Conservation (phyloP, 2,888 invertebrate species). For the Gortyna flavago region DNA sequence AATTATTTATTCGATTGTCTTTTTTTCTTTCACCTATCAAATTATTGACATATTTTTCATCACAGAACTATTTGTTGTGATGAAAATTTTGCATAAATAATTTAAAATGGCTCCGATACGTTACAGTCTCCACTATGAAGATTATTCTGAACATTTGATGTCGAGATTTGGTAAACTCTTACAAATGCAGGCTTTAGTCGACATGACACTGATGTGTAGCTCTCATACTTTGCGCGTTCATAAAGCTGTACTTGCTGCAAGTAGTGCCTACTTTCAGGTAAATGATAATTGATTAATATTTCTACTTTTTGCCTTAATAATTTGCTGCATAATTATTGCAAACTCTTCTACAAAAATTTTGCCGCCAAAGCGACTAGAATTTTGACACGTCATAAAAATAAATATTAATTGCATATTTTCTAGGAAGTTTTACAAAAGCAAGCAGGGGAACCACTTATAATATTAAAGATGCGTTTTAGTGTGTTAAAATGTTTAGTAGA, state of each 20-base stretch:
- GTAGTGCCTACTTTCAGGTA: constrained; percentile 93
- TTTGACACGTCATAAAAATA: neutral
- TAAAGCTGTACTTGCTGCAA: constrained; percentile 93
- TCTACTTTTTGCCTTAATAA: neutral
- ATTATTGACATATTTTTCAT: constrained; percentile 54
- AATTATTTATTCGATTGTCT: constrained; percentile 66
- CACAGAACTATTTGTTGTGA: constrained; percentile 38
- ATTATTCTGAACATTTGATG: constrained; percentile 92
- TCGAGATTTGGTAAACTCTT: constrained; percentile 92
- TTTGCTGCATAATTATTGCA: neutral
- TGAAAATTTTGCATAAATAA: constrained; percentile 52
- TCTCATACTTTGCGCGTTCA: constrained; percentile 93
- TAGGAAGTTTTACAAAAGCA: constrained; percentile 91
- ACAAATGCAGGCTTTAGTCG: constrained; percentile 93
- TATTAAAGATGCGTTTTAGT: constrained; percentile 92
- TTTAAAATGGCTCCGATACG: constrained; percentile 87
- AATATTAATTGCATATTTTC: constrained; percentile 16
- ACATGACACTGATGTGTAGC: constrained; percentile 93
- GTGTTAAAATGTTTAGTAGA: constrained; percentile 93
- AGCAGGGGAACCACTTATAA: constrained; percentile 89
- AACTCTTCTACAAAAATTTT: neutral
- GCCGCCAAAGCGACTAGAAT: constrained; percentile 14
- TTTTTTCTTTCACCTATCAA: constrained; percentile 69
- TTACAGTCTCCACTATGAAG: constrained; percentile 92
- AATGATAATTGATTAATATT: neutral